Base-by-base conservation (phyloP, 2,888 invertebrate genomes). In the Archips xylosteana region DNA sequence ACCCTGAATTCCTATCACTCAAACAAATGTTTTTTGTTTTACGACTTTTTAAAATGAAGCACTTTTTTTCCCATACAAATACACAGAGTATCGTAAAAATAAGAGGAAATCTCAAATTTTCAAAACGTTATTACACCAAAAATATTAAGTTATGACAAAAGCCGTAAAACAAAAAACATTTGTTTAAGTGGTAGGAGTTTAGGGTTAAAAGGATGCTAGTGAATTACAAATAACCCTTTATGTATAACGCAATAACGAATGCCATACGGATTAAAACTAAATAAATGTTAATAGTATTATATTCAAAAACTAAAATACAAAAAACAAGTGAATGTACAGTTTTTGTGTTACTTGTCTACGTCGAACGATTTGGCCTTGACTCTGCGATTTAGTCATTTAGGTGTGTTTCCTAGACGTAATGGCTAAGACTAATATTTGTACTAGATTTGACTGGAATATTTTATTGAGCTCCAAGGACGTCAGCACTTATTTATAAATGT, bases 321-420 rank as follows among this genome's bases (percentile, higher is more conserved):
- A 36, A 39, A 60, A 36, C 39, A 8, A 13, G 36, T n/a, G 65
- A 65, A 64, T 47, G 45, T 32, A 57, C 36, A 36, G 49, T 36
- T 47, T 47, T 47, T 65, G 49, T 51, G 49, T 12, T 34, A 54
- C 32, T 9, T 57, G 57, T 57, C 32, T 32, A 57, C 0, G 36
- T 49, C 34, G n/a, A 34, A 32, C 13, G 49, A 59, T 45, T 57
- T 49, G 62, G 57, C 72, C 72, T 73, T 73, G 68, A 73, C 72
- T 63, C 57, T 23, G 45, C 34, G 72, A 64, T 59, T 63, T 51
- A 64, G 73, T 69, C 68, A 68, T 68, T 54, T 49, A 32, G 32
- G 32, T 57, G 12, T 23, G 57, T 57, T 65, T 49, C 59, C 59
- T 64, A 47, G 36, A 47, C 32, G 47, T 65, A 71, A 71, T 70